Percentiles rank a stretch among this genome's conserved stretches.
Evolutionary conservation across 2,888 invertebrate species (phyloP).

Genomic region (Sycophila texana): DNA sequence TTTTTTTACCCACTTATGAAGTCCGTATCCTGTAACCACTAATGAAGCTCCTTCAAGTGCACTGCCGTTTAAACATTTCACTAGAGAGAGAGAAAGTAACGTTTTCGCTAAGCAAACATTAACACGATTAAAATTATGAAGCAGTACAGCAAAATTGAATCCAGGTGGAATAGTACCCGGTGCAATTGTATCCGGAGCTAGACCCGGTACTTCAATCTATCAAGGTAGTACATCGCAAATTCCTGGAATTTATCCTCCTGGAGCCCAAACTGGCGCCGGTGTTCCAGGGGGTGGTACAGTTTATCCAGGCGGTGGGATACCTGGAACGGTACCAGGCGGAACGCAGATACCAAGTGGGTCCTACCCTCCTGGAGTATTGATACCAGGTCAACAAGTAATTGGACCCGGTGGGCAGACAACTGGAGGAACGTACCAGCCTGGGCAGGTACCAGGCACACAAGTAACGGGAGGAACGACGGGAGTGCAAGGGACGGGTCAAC

Average conservation of each 20-base stretch:
- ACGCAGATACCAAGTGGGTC: neutral
- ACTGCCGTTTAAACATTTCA: neutral
- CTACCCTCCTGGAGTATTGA: neutral
- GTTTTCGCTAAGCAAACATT: neutral
- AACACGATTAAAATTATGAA: neutral
- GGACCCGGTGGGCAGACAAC: no score
- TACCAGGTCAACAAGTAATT: neutral
- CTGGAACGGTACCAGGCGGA: neutral
- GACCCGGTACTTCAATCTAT: conserved; percentile 44
- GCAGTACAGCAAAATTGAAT: conserved; percentile 31
- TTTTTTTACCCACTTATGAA: conserved; percentile 13
- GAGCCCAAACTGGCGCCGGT: neutral
- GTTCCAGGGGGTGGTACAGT: conserved; percentile 35
- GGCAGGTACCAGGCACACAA: neutral
- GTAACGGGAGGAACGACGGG: neutral
- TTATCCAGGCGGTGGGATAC: conserved; percentile 18
- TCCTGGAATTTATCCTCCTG: neutral
- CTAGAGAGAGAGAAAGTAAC: conserved; percentile 9
- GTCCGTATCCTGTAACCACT: conserved; percentile 20
- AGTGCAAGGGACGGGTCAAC: no score
- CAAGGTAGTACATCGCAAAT: conserved; percentile 39
- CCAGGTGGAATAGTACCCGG: conserved; percentile 55
- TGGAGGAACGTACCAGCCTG: neutral
- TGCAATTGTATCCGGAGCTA: conserved; percentile 24
- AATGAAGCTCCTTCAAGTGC: conserved; percentile 12